These are phyloP conservation scores for Channallabes apus DNA, from an alignment of 2,797 vertebrate genomes.

Conservation along the genomic window DNA sequence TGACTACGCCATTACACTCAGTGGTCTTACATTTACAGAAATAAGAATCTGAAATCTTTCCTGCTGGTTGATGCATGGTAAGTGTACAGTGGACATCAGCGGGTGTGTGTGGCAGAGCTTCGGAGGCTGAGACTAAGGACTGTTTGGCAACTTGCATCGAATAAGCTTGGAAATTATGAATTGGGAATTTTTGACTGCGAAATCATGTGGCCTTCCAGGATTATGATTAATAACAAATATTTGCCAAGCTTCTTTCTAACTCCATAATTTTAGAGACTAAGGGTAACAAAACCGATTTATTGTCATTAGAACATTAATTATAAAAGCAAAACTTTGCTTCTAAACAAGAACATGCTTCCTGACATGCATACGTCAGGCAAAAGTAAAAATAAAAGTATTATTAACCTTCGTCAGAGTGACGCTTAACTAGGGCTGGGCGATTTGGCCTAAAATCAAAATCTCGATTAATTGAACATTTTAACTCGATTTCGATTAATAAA, in stretches of 20 bases:
- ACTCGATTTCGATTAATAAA: too few relatives aligned
- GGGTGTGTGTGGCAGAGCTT: background rate
- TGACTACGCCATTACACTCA: background rate
- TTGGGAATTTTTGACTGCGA: background rate
- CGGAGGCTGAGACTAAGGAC: background rate
- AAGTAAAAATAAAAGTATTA: background rate
- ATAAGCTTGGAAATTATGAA: background rate
- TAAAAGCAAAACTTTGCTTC: background rate
- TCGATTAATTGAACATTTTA: too few relatives aligned
- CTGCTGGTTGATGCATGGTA: background rate
- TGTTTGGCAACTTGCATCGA: background rate
- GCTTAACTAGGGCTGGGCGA: too few relatives aligned
- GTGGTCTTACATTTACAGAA: background rate
- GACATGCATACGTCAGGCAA: background rate
- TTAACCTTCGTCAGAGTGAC: background rate
- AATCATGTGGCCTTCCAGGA: background rate
- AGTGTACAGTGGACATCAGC: background rate
- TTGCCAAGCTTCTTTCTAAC: background rate
- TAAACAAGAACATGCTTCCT: background rate
- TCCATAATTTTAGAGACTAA: background rate
- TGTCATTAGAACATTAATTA: background rate
- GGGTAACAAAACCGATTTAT: background rate
- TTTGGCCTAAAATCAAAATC: too few relatives aligned
- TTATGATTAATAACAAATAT: background rate
- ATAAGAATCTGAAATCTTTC: background rate